phyloP scores from a whole-genome alignment of 1,140 invertebrate genomes.

The Potamilus streckersoni region DNA sequence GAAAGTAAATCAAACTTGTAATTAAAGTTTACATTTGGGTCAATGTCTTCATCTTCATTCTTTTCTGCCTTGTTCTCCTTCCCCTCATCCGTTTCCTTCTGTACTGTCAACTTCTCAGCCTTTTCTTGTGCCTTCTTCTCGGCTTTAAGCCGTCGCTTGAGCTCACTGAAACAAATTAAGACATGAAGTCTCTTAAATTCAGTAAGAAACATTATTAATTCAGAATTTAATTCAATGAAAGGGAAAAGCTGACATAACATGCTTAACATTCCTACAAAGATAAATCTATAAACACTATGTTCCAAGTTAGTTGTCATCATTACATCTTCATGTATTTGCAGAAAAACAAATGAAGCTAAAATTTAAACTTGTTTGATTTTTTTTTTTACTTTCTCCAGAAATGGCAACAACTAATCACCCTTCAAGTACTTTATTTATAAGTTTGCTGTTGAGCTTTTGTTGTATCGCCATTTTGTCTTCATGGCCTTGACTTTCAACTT shows the following conservation, averaged over 20 bases:
- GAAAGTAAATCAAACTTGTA: neutral
- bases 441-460: too few species aligned
- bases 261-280: neutral
- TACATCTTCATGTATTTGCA: neutral
- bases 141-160: slow-evolving; percentile 89
- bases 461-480: too few species aligned
- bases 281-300: slow-evolving; percentile 19
- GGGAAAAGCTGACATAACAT: too few species aligned
- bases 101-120: slow-evolving; percentile 79
- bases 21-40: slow-evolving; percentile 80
- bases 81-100: slow-evolving; percentile 63
- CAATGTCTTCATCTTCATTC: slow-evolving; percentile 81
- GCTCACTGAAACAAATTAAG: slow-evolving; percentile 77
- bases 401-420: too few species aligned
- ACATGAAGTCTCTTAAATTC: neutral
- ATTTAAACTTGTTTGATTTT: too few species aligned
- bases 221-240: too few species aligned
- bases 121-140: slow-evolving; percentile 95
- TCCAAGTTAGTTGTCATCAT: neutral
- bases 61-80: slow-evolving; percentile 46
- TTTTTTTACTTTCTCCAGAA: too few species aligned
- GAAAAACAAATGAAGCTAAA: too few species aligned
- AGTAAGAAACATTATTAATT: too few species aligned
- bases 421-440: too few species aligned
- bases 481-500: too few species aligned